Conservation (phyloP, 2,888 invertebrate genomes). For the Hipparchia semele region DNA sequence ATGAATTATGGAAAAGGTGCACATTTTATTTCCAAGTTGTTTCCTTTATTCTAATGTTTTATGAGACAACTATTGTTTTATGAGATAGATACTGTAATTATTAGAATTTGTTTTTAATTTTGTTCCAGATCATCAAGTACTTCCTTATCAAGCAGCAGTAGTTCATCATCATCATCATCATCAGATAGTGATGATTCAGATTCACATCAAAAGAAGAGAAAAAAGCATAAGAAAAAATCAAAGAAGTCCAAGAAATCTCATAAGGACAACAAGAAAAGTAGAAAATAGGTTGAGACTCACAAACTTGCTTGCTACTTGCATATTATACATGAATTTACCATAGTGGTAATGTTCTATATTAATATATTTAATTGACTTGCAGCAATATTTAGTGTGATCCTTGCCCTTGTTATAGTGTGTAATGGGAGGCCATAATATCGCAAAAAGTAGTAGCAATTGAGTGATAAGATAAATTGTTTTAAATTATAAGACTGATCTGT, state of each 20-base stretch:
- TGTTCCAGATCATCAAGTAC: constrained; percentile 62
- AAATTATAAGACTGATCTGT: constrained; percentile 20
- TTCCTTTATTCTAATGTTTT: no score
- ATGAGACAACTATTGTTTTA: no score
- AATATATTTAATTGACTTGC: background rate
- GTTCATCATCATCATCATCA: constrained; percentile 43
- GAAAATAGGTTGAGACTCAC: constrained; percentile 41
- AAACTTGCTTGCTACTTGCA: background rate
- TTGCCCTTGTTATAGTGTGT: no score
- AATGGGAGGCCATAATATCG: no score
- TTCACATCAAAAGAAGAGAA: constrained; percentile 45
- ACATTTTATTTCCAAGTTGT: no score
- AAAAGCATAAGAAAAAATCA: constrained; percentile 45
- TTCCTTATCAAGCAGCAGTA: constrained; percentile 54
- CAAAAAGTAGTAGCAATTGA: background rate
- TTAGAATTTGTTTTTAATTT: background rate
- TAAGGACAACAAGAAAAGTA: constrained; percentile 61
- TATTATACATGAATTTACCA: background rate
- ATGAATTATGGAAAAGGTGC: no score
- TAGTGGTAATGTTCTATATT: background rate
- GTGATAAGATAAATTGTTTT: background rate
- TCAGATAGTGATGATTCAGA: constrained; percentile 59
- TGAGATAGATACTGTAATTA: no score
- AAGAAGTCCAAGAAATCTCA: constrained; percentile 65
- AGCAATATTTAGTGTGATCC: background rate